Evolutionary conservation across 2,888 invertebrate species (phyloP), one percentile per base, ranked within the genome.

Genomic region (Cephus sareptanus): DNA sequence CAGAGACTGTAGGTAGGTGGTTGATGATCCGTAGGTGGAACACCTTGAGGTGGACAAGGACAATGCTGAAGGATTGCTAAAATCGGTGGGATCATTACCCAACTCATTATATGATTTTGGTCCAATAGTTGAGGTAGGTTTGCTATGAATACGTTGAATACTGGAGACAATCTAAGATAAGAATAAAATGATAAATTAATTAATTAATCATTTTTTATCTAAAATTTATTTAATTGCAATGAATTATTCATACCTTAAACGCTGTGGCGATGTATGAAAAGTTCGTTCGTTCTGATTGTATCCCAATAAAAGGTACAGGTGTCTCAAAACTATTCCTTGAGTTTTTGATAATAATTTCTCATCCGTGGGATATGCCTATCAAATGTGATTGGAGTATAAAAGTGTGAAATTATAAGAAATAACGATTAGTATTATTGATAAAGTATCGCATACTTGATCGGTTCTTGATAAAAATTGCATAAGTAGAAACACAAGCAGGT

Each of bases 111-210:
- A 90, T 98, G 97, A 92, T 99, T 99, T 91, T 98, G 97, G 91
- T 99, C 99, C 88, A 99, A 90, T 15, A 99, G 94, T 93, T 98
- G 98, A 0, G 99, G 98, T 81, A 99, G 92, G 89, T 98, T 98
- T 40, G 97, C 95, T 90, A 99, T 93, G 90, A 99, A 99, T 1
- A 98, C 98, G 92, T 98, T 98, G 92, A 99, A 99, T 1, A 98
- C 97, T 0, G 99, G 96, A 0, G 98, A 98, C 79, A 95, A 94
- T 86, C 99, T 97, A 92, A 37, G 75, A 78, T 30, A 30, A 30
- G 15, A 23, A n/a, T 30, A 56, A 75, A 78, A 78, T 76, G 68
- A 73, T 68, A 68, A 35, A 23, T 56, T 23, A 15, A 9, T 12
- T 34, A 30, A 73, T 40, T 70, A 75, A 76, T 68, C n/a, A 40